Base-by-base conservation (phyloP, 2,888 invertebrate genomes). In the Scaptomyza reducta region DNA sequence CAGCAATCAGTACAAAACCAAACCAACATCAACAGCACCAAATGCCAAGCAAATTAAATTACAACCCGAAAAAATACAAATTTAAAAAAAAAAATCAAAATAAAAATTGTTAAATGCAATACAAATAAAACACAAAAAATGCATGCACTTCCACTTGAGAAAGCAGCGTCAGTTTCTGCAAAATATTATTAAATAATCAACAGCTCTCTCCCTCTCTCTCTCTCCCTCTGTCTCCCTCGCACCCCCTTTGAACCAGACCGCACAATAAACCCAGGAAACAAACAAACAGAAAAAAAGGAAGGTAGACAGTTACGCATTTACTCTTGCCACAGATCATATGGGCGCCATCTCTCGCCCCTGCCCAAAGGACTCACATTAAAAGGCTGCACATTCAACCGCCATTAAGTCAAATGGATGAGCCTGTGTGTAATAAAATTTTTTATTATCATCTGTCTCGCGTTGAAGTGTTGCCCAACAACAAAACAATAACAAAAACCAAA, bases 361-460 rank as follows among this genome's bases (percentile, higher is more conserved):
- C 22, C 47, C 55, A 66, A 64, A 38, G 64, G 63, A 38, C 49
- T 55, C 79, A 76, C 79, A 85, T 83, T 83, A 85, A 85, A 87
- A 84, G 82, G 82, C 84, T 71, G 70, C 87, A 83, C 84, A 86
- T 89, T 89, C 87, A 83, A 90, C 89, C 88, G 90, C 90, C 87
- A 90, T 90, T 90, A 90, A 90, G 90, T 87, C 90, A 89, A 85
- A 89, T 90, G 89, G 86, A 81, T 90, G 90, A 89, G 84, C 87
- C 87, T 90, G 80, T 80, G 85, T 75, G 85, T 76, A 89, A 90
- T 86, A 89, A 89, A 90, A 89, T 79, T 78, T 74, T 88, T 86
- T 87, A 83, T 83, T 83, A 81, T 84, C 81, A 81, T 87, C 85
- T 87, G 79, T 87, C 81, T 81, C 86, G 67, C 74, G 84, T 63